phyloP scores from a whole-genome alignment of 2,888 invertebrate genomes.

The Peribatodes rhomboidaria region DNA sequence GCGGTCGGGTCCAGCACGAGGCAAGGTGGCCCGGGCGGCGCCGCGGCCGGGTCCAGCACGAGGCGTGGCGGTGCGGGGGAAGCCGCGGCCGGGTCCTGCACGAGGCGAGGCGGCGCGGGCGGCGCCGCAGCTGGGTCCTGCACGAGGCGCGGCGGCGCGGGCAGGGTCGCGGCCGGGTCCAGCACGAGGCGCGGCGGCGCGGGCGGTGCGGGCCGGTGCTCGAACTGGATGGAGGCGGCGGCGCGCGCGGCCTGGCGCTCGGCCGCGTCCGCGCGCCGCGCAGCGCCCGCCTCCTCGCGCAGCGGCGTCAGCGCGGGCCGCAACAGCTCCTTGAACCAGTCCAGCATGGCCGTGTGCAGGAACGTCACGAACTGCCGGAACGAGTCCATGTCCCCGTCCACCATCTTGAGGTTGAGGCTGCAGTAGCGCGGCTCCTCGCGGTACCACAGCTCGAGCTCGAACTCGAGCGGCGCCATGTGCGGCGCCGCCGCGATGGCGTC shows the following conservation, averaged over 20 bases:
- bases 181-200: constrained; percentile 4
- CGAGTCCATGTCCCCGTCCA: constrained; percentile 53
- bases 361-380: constrained; percentile 69
- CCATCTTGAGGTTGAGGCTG: constrained; percentile 48
- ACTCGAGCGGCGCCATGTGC: constrained; percentile 47
- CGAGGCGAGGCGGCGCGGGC: too few species aligned
- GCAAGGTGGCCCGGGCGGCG: background rate
- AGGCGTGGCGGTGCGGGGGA: constrained; percentile 1
- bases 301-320: constrained; percentile 50
- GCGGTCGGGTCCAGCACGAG: too few species aligned
- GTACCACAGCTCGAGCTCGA: constrained; percentile 58
- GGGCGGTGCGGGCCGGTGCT: background rate
- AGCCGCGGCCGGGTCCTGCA: background rate
- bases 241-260: background rate
- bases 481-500: constrained; percentile 1
- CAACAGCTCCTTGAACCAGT: constrained; percentile 61
- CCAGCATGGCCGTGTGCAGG: constrained; percentile 56
- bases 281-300: background rate
- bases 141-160: background rate
- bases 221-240: background rate
- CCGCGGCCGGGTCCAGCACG: background rate
- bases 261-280: background rate
- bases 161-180: background rate
- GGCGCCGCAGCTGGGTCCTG: too few species aligned
- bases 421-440: constrained; percentile 52